Base-by-base conservation (phyloP, 2,113 vertebrate species). In the Phycodurus eques region DNA sequence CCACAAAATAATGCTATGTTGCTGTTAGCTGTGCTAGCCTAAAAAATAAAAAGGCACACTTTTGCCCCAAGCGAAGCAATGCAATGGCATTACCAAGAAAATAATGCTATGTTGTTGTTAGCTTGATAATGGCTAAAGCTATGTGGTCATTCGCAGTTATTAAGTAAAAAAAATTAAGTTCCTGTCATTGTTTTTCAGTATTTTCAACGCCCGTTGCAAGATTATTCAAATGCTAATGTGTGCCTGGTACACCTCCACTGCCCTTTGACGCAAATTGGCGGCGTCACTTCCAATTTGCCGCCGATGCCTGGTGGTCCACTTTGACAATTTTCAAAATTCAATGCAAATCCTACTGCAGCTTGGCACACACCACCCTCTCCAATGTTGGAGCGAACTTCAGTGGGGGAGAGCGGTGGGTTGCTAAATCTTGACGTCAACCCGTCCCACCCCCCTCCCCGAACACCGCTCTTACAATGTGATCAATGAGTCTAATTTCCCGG, bases 311-410 rank as follows among this genome's bases (percentile, higher is more conserved):
- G 70, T 73, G 71, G 85, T 89, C 84, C 87, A 88, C 86, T 92
- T 92, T 92, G 87, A 90, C 90, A 88, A 92, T 92, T 88, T 81
- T 78, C 80, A 89, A 93, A 93, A 93, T 89, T 79, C 90, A 88
- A 89, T 92, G 91, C 88, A 93, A 93, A 94, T 93, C 90, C 84
- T 86, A 91, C 92, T 78, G 78, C n/a, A 8, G 83, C 86, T 85
- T 15, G 75, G 79, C 68, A 78, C 82, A 39, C 80, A 82, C 79
- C 70, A 56, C 83, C 80, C 85, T 86, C 80, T 76, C 72, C 86
- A 90, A 91, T 91, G 92, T 89, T 54, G 51, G 27, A 27, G 27
- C 27, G 27, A 27, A 27, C 27, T 27, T 27, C 27, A 27, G 27
- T 27, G 27, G 27, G 27, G 27, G 27, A 27, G 27, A 27, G 27